Evolutionary conservation across 2,113 vertebrate species (phyloP).

Genomic region (Hylia prasina): DNA sequence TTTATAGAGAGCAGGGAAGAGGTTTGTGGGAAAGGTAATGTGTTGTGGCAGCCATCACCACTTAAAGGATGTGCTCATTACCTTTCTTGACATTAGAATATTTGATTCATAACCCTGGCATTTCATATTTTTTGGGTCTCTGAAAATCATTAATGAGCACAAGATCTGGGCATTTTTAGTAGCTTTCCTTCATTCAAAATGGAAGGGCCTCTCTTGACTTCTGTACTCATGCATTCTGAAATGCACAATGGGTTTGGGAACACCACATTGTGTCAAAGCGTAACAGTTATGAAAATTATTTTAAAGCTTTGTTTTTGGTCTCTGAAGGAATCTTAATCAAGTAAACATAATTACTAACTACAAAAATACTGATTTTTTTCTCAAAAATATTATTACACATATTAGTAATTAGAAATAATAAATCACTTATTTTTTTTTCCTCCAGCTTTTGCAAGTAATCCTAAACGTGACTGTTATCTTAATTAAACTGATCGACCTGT

Average conservation of each 20-base stretch:
- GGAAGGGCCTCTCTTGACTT: not conserved
- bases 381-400: not conserved
- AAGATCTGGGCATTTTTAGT: not conserved
- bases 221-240: not conserved
- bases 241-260: accelerated
- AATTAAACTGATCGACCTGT: not conserved
- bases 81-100: not conserved
- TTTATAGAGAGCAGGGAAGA: not conserved
- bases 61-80: not conserved
- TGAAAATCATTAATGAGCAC: not conserved
- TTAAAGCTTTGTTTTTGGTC: not conserved
- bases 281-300: not conserved
- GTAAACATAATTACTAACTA: not conserved
- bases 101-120: not conserved
- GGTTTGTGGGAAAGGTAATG: not conserved
- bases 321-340: not conserved
- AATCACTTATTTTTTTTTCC: not conserved
- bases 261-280: not conserved
- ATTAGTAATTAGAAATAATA: not conserved
- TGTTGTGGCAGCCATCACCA: not conserved
- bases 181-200: not conserved
- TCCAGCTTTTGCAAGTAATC: not conserved
- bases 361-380: not conserved
- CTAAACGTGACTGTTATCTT: not conserved
- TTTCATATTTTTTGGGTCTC: not conserved